phyloP scores from a whole-genome alignment of 1,140 invertebrate genomes.

The Euborellia annulipes region DNA sequence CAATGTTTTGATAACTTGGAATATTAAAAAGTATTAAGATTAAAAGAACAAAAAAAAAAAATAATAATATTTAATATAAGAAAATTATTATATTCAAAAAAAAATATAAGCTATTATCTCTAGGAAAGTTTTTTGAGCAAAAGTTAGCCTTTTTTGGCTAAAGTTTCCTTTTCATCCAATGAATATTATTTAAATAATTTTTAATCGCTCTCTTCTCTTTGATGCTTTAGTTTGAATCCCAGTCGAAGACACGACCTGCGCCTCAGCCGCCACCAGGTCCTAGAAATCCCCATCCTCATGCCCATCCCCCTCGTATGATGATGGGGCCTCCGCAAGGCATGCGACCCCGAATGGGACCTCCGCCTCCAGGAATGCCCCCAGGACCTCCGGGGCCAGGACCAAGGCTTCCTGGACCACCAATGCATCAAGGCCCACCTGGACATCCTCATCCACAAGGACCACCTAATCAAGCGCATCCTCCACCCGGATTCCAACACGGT shows the following conservation, averaged over 20 bases:
- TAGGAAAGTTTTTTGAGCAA: no score
- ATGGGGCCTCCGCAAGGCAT: constrained; percentile 47
- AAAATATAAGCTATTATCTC: no score
- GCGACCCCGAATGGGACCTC: constrained; percentile 36
- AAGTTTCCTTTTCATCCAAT: no score
- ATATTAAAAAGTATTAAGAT: no score
- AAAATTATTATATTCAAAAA: no score
- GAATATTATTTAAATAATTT: no score
- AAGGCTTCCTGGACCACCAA: constrained; percentile 22
- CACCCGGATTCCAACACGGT: constrained; percentile 33
- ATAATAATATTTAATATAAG: no score
- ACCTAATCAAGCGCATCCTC: constrained; percentile 24
- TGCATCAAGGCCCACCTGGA: constrained; percentile 19
- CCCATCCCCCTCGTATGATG: constrained; percentile 43
- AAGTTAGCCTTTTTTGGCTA: no score
- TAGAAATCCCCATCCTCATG: constrained; percentile 23
- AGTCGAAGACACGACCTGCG: constrained; percentile 71
- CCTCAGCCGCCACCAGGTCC: constrained; percentile 44
- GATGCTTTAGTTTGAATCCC: constrained; percentile 75
- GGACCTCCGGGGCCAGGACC: constrained; percentile 28
- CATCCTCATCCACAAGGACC: constrained; percentile 25
- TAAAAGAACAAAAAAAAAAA: no score
- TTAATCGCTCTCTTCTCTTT: no score
- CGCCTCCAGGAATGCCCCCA: constrained; percentile 45
- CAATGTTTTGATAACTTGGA: no score